phyloP scores from a whole-genome alignment of 2,113 vertebrate species.

The Loxodonta africana region DNA sequence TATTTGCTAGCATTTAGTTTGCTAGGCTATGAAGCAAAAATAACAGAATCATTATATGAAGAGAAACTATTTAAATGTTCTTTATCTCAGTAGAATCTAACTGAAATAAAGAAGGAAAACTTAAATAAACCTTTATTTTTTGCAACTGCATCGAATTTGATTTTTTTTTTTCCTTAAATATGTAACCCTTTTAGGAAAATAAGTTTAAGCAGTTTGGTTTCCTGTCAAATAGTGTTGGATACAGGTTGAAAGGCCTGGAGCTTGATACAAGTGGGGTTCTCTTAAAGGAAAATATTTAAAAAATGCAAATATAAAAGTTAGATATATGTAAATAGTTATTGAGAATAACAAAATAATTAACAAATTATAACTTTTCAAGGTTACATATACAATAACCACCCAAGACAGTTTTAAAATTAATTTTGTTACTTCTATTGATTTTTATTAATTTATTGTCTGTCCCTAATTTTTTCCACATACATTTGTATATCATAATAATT shows the following conservation, averaged over 20 bases:
- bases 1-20: not conserved
- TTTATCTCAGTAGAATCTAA: constrained; percentile 30
- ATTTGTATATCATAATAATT: not conserved
- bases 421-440: not conserved
- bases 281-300: constrained; percentile 16
- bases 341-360: not conserved
- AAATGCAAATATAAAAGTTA: not conserved
- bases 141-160: constrained; percentile 15
- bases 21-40: not conserved
- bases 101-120: not conserved
- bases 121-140: constrained; percentile 10
- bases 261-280: not conserved
- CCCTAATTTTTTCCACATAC: not conserved
- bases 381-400: not conserved
- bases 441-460: not conserved
- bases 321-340: not conserved
- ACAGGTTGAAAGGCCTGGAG: not conserved
- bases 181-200: not conserved
- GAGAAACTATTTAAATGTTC: not conserved
- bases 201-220: constrained; percentile 39
- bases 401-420: not conserved
- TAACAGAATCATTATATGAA: not conserved
- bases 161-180: not conserved
- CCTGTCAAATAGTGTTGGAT: not conserved
- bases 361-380: not conserved